These are phyloP conservation scores for Climacteris rufus DNA, from an alignment of 2,113 vertebrate species.

Conservation along the genomic window DNA sequence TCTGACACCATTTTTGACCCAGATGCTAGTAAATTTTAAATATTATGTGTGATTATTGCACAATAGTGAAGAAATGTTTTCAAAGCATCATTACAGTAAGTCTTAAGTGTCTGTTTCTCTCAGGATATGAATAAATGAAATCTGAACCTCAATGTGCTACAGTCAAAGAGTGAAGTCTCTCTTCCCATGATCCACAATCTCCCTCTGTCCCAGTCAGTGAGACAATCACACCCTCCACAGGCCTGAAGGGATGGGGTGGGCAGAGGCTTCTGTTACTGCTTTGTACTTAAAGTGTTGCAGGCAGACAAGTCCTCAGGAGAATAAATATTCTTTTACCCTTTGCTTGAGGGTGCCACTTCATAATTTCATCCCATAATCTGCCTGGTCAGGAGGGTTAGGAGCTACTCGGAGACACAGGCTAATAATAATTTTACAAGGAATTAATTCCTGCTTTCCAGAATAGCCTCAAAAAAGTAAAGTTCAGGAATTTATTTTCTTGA, in stretches of 20 bases:
- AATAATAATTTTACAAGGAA: background rate
- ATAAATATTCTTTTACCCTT: accelerated
- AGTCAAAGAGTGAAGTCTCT: accelerated
- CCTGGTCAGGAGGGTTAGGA: background rate
- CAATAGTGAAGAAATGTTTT: background rate
- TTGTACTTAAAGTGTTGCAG: background rate
- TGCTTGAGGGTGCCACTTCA: background rate
- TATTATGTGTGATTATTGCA: background rate
- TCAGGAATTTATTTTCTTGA: background rate
- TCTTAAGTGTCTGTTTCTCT: background rate
- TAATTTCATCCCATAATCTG: background rate
- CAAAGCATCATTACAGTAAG: background rate
- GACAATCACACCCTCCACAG: background rate
- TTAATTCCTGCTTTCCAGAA: background rate
- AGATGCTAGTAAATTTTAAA: background rate
- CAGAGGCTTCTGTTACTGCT: background rate
- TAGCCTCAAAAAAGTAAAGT: background rate
- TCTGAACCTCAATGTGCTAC: background rate
- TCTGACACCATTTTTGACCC: accelerated
- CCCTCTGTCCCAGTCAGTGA: background rate
- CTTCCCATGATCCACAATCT: background rate
- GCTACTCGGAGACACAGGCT: background rate
- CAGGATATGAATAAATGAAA: background rate
- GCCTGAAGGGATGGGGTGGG: background rate
- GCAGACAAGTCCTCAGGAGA: background rate